Base-by-base conservation (phyloP, 2,113 vertebrate species). In the Chloroceryle aenea region DNA sequence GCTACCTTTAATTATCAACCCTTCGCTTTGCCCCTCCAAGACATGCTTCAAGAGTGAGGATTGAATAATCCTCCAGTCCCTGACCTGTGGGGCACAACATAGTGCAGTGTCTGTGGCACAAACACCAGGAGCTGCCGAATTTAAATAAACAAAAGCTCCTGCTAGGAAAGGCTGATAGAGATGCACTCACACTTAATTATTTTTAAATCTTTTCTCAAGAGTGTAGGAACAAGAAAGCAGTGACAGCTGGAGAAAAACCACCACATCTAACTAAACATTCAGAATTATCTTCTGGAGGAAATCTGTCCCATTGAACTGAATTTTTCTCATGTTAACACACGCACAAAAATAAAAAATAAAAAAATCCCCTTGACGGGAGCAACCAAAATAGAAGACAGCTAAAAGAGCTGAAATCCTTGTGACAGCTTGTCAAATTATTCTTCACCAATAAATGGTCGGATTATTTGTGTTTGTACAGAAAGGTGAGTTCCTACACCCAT, bases 231-330 rank as follows among this genome's bases (percentile, higher is more conserved):
- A 89, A 75, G 87, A 77, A 62, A 95, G 92, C 79, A 95, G 79
- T 94, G 93, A 86, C 87, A 97, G 89, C 91, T 97, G 90, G 83
- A 95, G 66, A 66, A 92, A 97, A 97, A 90, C 73, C 68, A 85
- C 90, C 68, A 58, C 40, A 79, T 89, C 22, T n/a, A 84, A 75
- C 38, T 77, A 55, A 97, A 96, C 26, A 89, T 73, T 71, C 92
- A 91, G 61, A 92, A 93, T 96, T 73, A 91, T 96, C 84, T 93
- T 89, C 59, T 90, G 91, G 67, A 91, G 82, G 42, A 97, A 98
- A 95, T 94, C 83, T 95, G 85, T 85, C 89, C 96, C 71, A 82
- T 73, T 74, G 56, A 97, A 94, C 7, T 43, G 66, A 97, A 78
- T 92, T 93, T 21, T 55, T 55, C 52, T 97, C 61, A 30, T 26